Conservation (phyloP, 2,888 invertebrate genomes). For the Tricholauxania praeusta region DNA sequence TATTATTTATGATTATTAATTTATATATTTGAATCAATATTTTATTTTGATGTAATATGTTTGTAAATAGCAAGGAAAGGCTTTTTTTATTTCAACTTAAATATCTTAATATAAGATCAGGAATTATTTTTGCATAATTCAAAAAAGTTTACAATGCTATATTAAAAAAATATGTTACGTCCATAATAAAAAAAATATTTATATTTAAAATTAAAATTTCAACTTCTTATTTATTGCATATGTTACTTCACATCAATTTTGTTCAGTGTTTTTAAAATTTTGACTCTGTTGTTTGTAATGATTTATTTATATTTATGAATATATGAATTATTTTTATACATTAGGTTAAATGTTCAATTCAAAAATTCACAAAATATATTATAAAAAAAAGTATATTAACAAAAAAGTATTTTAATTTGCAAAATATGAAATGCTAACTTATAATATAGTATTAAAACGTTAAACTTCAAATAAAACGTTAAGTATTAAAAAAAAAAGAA, state of each 20-base stretch:
- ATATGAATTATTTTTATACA: conserved; percentile 54
- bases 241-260: not conserved
- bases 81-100: conserved; percentile 38
- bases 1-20: conserved; percentile 6
- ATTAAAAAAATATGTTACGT: conserved; percentile 12
- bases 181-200: not conserved
- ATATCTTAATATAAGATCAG: not conserved
- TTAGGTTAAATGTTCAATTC: conserved; percentile 52
- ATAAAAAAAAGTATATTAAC: not conserved
- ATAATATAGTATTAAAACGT: conserved; percentile 19
- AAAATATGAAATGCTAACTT: conserved; percentile 19
- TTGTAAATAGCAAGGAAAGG: conserved; percentile 20
- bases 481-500: not conserved
- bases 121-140: not conserved
- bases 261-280: conserved; percentile 1
- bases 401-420: conserved; percentile 3
- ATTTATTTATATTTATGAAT: conserved; percentile 1
- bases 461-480: conserved; percentile 3
- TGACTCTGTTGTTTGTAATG: not conserved
- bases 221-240: no score
- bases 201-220: no score
- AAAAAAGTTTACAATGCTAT: conserved; percentile 15
- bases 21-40: conserved; percentile 1
- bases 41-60: conserved; percentile 23
- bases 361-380: conserved; percentile 51